Percentiles rank a stretch among this genome's conserved stretches.
phyloP scores from a whole-genome alignment of 2,888 invertebrate genomes.

The Heliconius aoede region DNA sequence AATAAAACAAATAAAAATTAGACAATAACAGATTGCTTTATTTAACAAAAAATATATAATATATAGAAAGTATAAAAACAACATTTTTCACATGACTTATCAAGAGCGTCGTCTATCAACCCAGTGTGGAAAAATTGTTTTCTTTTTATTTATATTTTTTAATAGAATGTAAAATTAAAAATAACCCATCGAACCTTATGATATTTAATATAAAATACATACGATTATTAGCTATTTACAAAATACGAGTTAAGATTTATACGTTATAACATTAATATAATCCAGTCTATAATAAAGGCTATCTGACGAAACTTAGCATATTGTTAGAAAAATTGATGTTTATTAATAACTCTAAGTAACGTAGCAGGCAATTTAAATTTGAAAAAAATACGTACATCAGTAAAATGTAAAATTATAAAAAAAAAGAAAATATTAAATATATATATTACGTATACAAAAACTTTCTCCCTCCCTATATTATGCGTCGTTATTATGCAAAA shows the following conservation, averaged over 20 bases:
- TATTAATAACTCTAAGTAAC: slow-evolving; percentile 62
- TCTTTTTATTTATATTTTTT: slow-evolving; percentile 52
- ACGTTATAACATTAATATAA: slow-evolving; percentile 80
- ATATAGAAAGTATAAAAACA: slow-evolving; percentile 78
- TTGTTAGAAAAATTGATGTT: slow-evolving; percentile 77
- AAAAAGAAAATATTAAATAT: slow-evolving; percentile 47
- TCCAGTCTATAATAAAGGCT: slow-evolving; percentile 84
- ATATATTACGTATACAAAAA: slow-evolving; percentile 52
- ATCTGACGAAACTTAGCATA: slow-evolving; percentile 80
- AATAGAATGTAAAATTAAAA: slow-evolving; percentile 82
- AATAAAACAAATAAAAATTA: slow-evolving; percentile 76
- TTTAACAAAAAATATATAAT: slow-evolving; percentile 84
- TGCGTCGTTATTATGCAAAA: slow-evolving; percentile 69
- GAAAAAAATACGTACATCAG: slow-evolving; percentile 47
- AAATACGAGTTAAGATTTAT: slow-evolving; percentile 82
- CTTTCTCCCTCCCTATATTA: slow-evolving; percentile 49
- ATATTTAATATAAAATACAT: slow-evolving; percentile 83
- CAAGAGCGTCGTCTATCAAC: slow-evolving; percentile 57
- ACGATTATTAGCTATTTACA: slow-evolving; percentile 83
- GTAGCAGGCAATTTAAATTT: slow-evolving; percentile 77
- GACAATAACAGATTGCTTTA: slow-evolving; percentile 84
- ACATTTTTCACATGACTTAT: slow-evolving; percentile 74
- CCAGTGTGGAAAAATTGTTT: slow-evolving; percentile 76
- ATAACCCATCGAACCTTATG: slow-evolving; percentile 82
- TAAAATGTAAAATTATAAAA: slow-evolving; percentile 41